These are phyloP conservation scores for Lepidostoma basale DNA, from an alignment of 1,140 invertebrate species.

Conservation along the genomic window DNA sequence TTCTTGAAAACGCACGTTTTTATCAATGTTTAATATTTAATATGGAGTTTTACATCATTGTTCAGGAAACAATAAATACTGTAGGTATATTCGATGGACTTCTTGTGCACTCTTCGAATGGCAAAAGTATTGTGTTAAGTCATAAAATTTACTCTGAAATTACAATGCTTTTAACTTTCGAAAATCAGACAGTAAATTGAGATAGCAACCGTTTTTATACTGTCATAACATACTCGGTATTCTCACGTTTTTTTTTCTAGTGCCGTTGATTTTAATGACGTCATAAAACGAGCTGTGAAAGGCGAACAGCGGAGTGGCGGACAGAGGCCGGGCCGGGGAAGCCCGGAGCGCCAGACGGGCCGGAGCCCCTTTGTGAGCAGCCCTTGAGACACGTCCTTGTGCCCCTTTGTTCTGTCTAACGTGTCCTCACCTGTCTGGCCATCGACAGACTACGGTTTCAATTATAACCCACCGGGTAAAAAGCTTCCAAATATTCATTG, in stretches of 20 bases:
- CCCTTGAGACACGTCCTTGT: slow-evolving; percentile 43
- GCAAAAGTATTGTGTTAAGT: no score
- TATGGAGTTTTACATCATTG: no score
- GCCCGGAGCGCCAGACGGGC: slow-evolving; percentile 15
- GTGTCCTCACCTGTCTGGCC: slow-evolving; percentile 2
- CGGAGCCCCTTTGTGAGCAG: slow-evolving; percentile 26
- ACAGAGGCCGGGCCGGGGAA: neutral
- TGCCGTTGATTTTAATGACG: slow-evolving; percentile 2
- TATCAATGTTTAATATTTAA: no score
- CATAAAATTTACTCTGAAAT: no score
- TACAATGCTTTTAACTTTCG: no score
- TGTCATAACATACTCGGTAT: no score
- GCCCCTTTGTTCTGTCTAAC: slow-evolving; percentile 25
- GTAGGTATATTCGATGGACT: no score
- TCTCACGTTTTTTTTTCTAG: slow-evolving; percentile 19
- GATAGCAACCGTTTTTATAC: no score
- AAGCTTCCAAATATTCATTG: slow-evolving; percentile 3
- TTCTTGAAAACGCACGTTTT: no score
- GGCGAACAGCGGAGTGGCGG: slow-evolving; percentile 7
- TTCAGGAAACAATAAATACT: no score
- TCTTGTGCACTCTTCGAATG: no score
- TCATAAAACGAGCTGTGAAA: slow-evolving; percentile 10
- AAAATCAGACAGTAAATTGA: no score
- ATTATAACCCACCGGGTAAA: neutral
- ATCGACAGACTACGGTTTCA: neutral